Conservation (phyloP, 2,113 vertebrate genomes). For the Mirza zaza region DNA sequence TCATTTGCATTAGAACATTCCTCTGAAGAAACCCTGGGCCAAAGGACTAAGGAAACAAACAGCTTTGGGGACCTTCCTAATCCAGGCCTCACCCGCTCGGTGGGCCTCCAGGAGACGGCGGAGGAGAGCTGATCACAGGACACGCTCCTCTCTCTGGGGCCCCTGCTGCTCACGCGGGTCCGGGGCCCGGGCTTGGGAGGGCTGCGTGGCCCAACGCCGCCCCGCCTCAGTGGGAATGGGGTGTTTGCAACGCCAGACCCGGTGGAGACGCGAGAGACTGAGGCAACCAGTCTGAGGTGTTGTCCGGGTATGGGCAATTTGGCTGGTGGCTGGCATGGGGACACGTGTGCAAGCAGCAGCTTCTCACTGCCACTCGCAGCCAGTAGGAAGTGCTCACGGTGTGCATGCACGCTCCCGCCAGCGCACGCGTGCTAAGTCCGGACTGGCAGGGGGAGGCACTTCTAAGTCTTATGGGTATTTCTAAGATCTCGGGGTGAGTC, state of each 20-base stretch:
- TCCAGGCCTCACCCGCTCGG: neutral
- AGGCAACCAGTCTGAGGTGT: neutral
- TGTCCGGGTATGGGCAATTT: neutral
- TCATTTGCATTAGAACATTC: neutral
- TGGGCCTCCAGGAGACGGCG: rapidly evolving
- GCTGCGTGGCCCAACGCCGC: rapidly evolving
- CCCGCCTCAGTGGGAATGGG: rapidly evolving
- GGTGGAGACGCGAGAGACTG: neutral
- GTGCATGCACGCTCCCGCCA: neutral
- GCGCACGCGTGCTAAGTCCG: neutral
- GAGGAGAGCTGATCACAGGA: neutral
- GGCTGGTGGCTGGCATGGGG: too few relatives aligned
- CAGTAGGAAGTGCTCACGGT: neutral
- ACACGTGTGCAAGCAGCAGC: neutral
- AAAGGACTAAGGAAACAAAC: neutral
- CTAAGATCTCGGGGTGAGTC: neutral
- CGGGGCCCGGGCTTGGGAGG: rapidly evolving
- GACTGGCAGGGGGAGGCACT: rapidly evolving
- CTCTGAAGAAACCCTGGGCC: neutral
- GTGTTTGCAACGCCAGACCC: too few relatives aligned
- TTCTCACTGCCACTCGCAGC: neutral
- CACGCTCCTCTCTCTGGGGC: rapidly evolving
- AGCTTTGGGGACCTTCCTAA: neutral
- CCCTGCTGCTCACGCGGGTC: rapidly evolving
- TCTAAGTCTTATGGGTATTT: neutral